These are phyloP conservation scores for Holacanthella duospinosa DNA, from an alignment of 2,888 invertebrate species.

Conservation along the genomic window DNA sequence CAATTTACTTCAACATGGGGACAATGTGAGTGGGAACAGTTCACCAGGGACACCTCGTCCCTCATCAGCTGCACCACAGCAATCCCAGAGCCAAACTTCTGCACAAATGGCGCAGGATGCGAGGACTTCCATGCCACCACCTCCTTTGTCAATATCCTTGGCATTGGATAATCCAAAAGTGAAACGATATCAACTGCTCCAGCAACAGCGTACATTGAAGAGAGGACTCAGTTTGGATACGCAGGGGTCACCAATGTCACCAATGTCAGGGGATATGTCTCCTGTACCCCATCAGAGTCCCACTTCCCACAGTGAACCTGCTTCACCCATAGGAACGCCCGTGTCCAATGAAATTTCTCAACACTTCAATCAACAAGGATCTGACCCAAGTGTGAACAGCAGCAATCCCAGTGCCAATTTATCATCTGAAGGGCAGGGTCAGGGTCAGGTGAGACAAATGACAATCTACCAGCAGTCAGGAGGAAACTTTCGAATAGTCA, in stretches of 20 bases:
- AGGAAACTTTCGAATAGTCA: slow-evolving; percentile 20
- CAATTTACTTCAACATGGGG: slow-evolving; percentile 78
- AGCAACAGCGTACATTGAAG: slow-evolving; percentile 21
- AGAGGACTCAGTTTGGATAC: slow-evolving; percentile 27
- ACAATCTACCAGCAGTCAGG: slow-evolving; percentile 24
- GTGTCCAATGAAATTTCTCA: background rate
- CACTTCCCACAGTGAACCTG: slow-evolving; percentile 6
- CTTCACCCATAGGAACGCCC: background rate
- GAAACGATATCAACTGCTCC: slow-evolving; percentile 30
- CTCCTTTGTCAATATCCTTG: background rate
- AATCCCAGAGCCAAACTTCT: background rate
- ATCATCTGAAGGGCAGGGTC: background rate
- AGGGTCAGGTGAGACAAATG: slow-evolving; percentile 13
- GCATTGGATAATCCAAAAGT: background rate
- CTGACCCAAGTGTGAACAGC: background rate
- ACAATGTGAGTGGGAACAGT: background rate
- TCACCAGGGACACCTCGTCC: background rate
- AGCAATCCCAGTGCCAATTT: background rate
- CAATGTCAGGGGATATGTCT: background rate
- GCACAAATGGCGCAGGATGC: background rate
- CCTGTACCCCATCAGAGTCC: background rate
- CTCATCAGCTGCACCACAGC: background rate
- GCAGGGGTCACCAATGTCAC: background rate
- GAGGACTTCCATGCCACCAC: slow-evolving; percentile 16
- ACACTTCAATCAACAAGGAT: background rate